Evolutionary conservation across 2,888 invertebrate genomes (phyloP), one percentile per base, ranked within the genome.

Genomic region (Norana najaformis): DNA sequence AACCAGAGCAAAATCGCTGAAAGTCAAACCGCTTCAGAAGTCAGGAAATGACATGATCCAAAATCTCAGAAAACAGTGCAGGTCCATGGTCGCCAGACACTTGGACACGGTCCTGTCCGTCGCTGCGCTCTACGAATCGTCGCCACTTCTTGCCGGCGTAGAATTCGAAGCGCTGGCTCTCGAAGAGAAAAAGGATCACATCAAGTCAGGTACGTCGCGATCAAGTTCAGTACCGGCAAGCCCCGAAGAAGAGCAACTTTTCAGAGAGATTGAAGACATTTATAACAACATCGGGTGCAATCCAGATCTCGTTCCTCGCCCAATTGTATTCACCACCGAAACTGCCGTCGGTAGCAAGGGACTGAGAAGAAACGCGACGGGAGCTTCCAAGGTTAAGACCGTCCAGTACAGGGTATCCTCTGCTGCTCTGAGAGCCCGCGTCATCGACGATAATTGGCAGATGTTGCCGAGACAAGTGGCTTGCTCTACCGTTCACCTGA

Each of bases 241-340:
- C 23, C 85, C 89, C 34, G 89, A 89, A 41, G 89, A 89, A 38
- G 89, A 89, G 30, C 16, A 41, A 18, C 38, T 89, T 3, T 39
- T 89, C 34, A 34, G 41, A 34, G 89, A 89, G 39, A 89, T 89
- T 35, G 89, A 89, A 82, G 89, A 82, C 37, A 89, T 89, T 34
- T 89, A 89, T 35, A 83, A 85, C 85, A 85, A 14, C 85, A 85
- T 85, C 37, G 85, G 36, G 85, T 69, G 69, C 69, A 85, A 85
- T 85, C 85, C 85, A 35, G 69, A 69, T 4, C 36, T 85, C 85
- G 85, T 85, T 6, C 85, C 85, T 13, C 30, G 85, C 23, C 85
- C 85, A 23, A 85, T 85, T 36, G 85, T 85, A 18, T 85, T 85
- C 16, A 37, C 85, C 20, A 85, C 85, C 36, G 85, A 37, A 35